Base-by-base conservation (phyloP, 2,113 vertebrate species). In the Larimichthys polyactis region DNA sequence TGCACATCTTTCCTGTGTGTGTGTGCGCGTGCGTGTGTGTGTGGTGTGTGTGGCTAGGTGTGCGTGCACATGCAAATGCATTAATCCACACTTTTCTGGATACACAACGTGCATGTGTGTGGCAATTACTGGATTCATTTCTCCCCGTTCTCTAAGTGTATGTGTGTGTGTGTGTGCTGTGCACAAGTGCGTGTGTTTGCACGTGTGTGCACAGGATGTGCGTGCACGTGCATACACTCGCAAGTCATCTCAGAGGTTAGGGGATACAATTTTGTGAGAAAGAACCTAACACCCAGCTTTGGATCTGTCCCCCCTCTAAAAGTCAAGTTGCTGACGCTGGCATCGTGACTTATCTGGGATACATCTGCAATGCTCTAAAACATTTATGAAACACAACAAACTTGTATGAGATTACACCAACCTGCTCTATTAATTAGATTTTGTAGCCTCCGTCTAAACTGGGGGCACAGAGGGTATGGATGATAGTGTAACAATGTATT, bases 301-400 rank as follows among this genome's bases (percentile, higher is more conserved):
- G 69, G 69, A 82, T 79, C 65, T 55, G 72, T 65, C 62, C 65
- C 78, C 36, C 29, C 65, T 78, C 80, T n/a, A 76, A 87, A 87
- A 78, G 32, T 86, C 29, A 78, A 81, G 86, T 72, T 91, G 85
- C 88, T 84, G 85, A 88, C 86, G 73, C 87, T n/a, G 79, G 88
- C 88, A 84, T 75, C 36, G 46, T 76, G 72, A 79, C 79, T 87
- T 88, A 80, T 89, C 84, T 88, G 73, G 75, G 86, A 87, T 84
- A 71, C 78, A 81, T 88, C 84, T 87, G 85, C 87, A 91, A 76
- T 49, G 54, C 79, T 83, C 78, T 87, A 20, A 92, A 90, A 87
- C 87, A 88, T 91, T 89, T 32, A 92, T 83, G 62, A 82, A 93
- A 85, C 68, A 79, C 64, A 89, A 86, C 70, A 86, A 73, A 79